phyloP scores from a whole-genome alignment of 2,888 invertebrate genomes.

The Thalpophila matura region DNA sequence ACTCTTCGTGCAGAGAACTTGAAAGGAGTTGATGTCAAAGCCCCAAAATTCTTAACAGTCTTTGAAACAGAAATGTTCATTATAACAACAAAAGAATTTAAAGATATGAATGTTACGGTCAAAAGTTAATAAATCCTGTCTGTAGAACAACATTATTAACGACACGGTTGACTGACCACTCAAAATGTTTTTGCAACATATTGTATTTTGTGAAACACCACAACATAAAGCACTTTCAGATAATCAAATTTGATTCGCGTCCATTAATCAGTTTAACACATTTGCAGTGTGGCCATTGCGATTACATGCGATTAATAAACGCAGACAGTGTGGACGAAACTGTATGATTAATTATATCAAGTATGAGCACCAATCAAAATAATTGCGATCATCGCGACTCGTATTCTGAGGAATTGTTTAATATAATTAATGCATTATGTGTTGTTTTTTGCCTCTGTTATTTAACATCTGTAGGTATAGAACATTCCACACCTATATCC shows the following conservation, averaged over 20 bases:
- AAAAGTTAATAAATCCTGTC: conserved; percentile 79
- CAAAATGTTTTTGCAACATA: conserved; percentile 67
- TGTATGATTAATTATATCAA: conserved; percentile 82
- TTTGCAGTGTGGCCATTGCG: conserved; percentile 79
- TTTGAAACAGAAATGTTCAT: conserved; percentile 44
- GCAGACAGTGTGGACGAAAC: conserved; percentile 75
- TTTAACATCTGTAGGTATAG: conserved; percentile 47
- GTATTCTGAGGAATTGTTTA: conserved; percentile 65
- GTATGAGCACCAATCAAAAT: conserved; percentile 78
- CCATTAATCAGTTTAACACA: conserved; percentile 88
- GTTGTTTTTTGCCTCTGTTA: conserved; percentile 50
- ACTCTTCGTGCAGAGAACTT: not conserved
- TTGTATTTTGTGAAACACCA: conserved; percentile 60
- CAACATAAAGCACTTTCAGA: conserved; percentile 75
- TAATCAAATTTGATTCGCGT: conserved; percentile 84
- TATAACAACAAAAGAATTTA: conserved; percentile 62
- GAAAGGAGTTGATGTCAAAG: conserved; percentile 12
- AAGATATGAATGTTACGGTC: conserved; percentile 69
- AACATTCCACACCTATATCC: no score
- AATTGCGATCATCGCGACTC: conserved; percentile 72
- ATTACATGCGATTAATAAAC: conserved; percentile 82
- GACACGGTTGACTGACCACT: conserved; percentile 61
- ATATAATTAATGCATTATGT: conserved; percentile 38
- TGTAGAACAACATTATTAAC: conserved; percentile 77
- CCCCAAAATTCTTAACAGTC: not conserved